Conservation (phyloP, 2,113 vertebrate genomes). For the Mohoua ochrocephala region DNA sequence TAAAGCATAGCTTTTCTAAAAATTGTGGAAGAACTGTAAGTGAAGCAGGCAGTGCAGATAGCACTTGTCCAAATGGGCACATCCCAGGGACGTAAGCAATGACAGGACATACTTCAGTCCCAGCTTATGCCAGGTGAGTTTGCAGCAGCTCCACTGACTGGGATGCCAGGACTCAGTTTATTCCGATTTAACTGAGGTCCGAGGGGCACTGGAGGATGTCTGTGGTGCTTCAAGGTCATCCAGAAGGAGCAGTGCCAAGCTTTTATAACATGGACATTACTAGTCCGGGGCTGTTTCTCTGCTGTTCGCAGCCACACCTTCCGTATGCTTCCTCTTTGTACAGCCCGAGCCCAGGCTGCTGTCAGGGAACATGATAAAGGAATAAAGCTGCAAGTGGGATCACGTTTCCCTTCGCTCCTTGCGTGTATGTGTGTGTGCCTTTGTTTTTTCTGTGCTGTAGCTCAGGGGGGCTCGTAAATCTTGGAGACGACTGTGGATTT, state of each 20-base stretch:
- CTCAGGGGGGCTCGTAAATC: slow-evolving; percentile 75
- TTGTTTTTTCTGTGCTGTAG: slow-evolving; percentile 67
- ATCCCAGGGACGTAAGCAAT: not conserved
- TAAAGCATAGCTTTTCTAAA: not conserved
- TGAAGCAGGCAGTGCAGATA: not conserved
- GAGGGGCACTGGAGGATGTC: not conserved
- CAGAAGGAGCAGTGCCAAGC: not conserved
- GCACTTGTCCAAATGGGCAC: not conserved
- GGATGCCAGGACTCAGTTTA: not conserved
- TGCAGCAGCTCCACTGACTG: not conserved
- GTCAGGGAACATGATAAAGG: slow-evolving; percentile 37
- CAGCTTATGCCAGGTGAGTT: not conserved
- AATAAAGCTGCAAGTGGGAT: slow-evolving; percentile 60
- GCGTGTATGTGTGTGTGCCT: slow-evolving; percentile 59
- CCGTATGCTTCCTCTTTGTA: not conserved
- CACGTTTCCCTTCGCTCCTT: not conserved
- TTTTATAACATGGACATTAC: not conserved
- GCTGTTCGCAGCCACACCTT: not conserved
- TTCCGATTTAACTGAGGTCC: not conserved
- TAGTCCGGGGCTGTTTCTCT: not conserved
- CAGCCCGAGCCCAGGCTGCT: not conserved
- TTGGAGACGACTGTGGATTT: slow-evolving; percentile 49
- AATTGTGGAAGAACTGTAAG: not conserved
- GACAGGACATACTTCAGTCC: fast-evolving
- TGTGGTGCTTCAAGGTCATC: not conserved